phyloP scores from a whole-genome alignment of 2,797 vertebrate genomes.

The Acrossocheilus wenchowensis region DNA sequence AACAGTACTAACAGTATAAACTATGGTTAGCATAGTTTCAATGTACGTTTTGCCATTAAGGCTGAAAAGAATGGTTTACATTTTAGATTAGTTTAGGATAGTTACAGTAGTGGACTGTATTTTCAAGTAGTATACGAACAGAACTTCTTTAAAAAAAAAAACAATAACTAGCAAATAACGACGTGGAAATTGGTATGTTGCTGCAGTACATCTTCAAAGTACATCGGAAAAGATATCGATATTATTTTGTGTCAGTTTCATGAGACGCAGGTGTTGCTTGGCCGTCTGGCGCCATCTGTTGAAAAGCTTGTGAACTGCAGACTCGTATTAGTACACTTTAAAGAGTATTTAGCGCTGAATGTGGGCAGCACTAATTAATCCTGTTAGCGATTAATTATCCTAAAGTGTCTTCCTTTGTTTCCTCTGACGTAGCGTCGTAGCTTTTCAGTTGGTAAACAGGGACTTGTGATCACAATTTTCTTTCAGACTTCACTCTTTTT shows the following conservation, averaged over 20 bases:
- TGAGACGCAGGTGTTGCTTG: not conserved
- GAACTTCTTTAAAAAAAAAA: not conserved
- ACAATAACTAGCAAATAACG: not conserved
- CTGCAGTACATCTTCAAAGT: not conserved
- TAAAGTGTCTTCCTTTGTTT: conserved; percentile 24
- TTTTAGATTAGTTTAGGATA: not conserved
- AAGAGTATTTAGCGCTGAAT: conserved; percentile 27
- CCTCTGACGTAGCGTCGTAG: not conserved
- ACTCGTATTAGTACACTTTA: conserved; percentile 17
- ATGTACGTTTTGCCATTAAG: not conserved
- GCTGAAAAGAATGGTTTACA: not conserved
- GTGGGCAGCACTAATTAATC: conserved; percentile 58
- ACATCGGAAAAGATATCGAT: not conserved
- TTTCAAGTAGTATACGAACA: not conserved
- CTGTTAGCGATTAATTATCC: conserved; percentile 46
- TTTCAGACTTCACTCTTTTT: not conserved
- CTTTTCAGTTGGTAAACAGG: conserved; percentile 5
- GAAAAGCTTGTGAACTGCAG: conserved; percentile 4
- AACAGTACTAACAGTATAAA: not conserved
- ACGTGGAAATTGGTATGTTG: not conserved
- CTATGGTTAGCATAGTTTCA: not conserved
- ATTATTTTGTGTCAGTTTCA: not conserved
- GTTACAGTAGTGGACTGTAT: not conserved
- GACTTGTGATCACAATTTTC: not conserved
- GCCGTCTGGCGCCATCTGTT: conserved; percentile 44